Percentiles rank a stretch among this genome's conserved stretches.
phyloP scores from a whole-genome alignment of 2,113 vertebrate genomes.

The Gymnarchus niloticus region DNA sequence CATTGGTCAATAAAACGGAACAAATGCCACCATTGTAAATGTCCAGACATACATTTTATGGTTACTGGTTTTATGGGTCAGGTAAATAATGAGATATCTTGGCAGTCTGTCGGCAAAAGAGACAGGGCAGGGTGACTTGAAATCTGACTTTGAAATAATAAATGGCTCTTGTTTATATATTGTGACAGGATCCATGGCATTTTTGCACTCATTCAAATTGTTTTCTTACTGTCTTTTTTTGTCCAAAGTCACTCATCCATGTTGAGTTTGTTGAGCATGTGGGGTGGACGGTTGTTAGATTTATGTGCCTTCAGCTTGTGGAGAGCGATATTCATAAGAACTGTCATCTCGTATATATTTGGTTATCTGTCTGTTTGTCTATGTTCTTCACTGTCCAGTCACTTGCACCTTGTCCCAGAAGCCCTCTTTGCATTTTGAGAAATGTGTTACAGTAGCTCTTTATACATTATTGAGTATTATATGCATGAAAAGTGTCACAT shows the following conservation, averaged over 20 bases:
- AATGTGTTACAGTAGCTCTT: background rate
- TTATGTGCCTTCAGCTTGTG: background rate
- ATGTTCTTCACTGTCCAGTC: background rate
- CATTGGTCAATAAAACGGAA: slow-evolving; percentile 21
- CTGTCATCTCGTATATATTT: background rate
- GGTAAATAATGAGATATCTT: slow-evolving; percentile 39
- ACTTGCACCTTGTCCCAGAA: background rate
- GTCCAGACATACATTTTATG: slow-evolving; percentile 24
- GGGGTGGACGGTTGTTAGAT: background rate
- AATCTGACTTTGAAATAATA: slow-evolving; percentile 20
- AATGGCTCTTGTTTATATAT: slow-evolving; percentile 25
- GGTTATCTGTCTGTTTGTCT: background rate
- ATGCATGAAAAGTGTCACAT: background rate
- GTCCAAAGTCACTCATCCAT: slow-evolving; percentile 33
- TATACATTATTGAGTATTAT: background rate
- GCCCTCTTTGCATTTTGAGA: background rate
- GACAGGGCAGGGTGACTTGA: background rate
- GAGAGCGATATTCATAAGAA: background rate
- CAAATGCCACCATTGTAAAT: slow-evolving; percentile 22
- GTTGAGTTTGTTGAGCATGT: background rate
- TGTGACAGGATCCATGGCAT: slow-evolving; percentile 23
- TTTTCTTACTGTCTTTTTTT: slow-evolving; percentile 33
- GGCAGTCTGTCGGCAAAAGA: slow-evolving; percentile 30
- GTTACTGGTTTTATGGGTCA: slow-evolving; percentile 30
- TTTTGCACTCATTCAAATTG: slow-evolving; percentile 27